These are phyloP conservation scores for Hafferia zeledoni DNA, from an alignment of 2,797 vertebrate genomes.

Conservation along the genomic window DNA sequence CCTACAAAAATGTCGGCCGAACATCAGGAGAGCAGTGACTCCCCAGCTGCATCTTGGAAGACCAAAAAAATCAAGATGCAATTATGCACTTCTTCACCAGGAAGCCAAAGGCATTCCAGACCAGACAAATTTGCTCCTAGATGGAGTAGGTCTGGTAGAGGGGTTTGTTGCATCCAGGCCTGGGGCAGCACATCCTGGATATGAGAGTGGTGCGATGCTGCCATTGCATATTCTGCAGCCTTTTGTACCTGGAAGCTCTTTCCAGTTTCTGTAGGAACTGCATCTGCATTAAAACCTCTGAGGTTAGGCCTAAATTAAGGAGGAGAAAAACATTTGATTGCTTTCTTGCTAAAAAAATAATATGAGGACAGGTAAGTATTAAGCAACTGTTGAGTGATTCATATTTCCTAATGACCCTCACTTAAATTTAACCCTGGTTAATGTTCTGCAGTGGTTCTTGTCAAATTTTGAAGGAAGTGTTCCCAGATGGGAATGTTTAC, in stretches of 20 bases:
- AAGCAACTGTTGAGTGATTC: slow-evolving; percentile 51
- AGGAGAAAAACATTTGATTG: not conserved
- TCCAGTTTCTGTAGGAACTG: not conserved
- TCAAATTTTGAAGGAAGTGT: slow-evolving; percentile 35
- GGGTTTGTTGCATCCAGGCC: not conserved
- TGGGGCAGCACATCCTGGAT: not conserved
- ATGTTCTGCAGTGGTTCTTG: slow-evolving; percentile 41
- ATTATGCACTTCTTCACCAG: not conserved
- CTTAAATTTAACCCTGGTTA: slow-evolving; percentile 63
- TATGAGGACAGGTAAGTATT: slow-evolving; percentile 27
- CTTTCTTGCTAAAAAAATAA: not conserved
- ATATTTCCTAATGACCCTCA: slow-evolving; percentile 59
- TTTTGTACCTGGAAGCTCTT: not conserved
- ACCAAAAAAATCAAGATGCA: not conserved
- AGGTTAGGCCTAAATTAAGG: not conserved
- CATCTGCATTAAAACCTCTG: not conserved
- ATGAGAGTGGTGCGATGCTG: not conserved
- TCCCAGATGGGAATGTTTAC: slow-evolving; percentile 38
- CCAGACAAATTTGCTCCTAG: not conserved
- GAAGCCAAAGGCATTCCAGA: not conserved
- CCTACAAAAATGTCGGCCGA: not conserved
- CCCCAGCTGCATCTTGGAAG: not conserved
- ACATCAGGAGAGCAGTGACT: not conserved
- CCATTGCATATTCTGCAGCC: not conserved
- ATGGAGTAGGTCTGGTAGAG: not conserved